These are phyloP conservation scores for Hyppa rectilinea DNA, from an alignment of 2,888 invertebrate species.

Conservation along the genomic window DNA sequence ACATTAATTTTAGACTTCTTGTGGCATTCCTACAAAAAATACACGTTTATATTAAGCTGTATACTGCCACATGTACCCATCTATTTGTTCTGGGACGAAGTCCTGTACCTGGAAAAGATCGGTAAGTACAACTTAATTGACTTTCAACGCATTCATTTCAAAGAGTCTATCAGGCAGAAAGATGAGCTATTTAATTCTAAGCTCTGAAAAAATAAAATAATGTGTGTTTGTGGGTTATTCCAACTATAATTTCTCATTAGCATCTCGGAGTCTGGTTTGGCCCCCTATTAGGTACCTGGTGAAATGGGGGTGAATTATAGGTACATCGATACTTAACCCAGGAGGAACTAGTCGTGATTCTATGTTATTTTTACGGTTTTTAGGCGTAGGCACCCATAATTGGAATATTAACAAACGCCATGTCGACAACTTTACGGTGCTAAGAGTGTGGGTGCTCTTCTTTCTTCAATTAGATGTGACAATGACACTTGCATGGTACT, in stretches of 20 bases:
- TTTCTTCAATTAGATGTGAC: conserved; percentile 14
- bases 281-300: background rate
- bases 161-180: background rate
- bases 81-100: conserved; percentile 54
- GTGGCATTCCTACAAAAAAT: conserved; percentile 21
- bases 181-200: background rate
- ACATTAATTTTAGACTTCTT: conserved; percentile 45
- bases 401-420: conserved; percentile 16
- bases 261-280: background rate
- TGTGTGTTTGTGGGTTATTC: background rate
- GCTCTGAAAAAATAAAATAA: background rate
- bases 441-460: conserved; percentile 27
- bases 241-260: background rate
- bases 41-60: conserved; percentile 3
- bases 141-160: background rate
- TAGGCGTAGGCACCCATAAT: conserved; percentile 40
- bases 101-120: conserved; percentile 38
- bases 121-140: conserved; percentile 39
- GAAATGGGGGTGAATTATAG: background rate
- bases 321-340: background rate
- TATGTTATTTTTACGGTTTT: conserved; percentile 1
- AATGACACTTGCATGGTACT: conserved; percentile 38
- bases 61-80: conserved; percentile 53
- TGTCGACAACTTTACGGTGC: background rate
- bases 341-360: background rate